Percentiles rank a stretch among this genome's conserved stretches.
phyloP scores from a whole-genome alignment of 2,888 invertebrate genomes.

The Papilio elwesi region DNA sequence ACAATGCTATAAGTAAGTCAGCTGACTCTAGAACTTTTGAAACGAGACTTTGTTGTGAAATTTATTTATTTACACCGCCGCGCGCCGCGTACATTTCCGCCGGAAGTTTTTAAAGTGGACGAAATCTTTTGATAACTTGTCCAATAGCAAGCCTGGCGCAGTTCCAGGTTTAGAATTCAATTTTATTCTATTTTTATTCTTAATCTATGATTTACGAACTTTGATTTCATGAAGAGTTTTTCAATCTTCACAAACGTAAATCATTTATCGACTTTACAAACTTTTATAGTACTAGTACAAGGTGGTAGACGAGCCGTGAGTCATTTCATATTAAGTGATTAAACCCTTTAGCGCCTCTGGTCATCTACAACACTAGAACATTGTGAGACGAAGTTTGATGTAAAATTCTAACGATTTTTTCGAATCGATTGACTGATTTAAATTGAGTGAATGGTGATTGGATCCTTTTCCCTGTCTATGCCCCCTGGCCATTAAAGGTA shows the following conservation, averaged over 20 bases:
- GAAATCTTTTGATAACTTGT: constrained; percentile 16
- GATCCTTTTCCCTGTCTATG: no score
- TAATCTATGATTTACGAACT: constrained; percentile 7
- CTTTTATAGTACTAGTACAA: no score
- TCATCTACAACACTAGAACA: no score
- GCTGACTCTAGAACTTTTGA: not conserved
- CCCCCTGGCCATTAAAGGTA: no score
- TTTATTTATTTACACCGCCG: constrained; percentile 15
- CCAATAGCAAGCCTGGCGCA: constrained; percentile 6
- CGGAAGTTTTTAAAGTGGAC: constrained; percentile 22
- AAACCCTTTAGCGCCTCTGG: no score
- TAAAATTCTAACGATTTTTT: no score
- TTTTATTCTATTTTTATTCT: constrained; percentile 19
- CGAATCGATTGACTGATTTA: no score
- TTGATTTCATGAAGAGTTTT: constrained; percentile 18
- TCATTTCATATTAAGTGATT: no score
- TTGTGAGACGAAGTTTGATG: no score
- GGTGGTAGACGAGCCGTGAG: no score
- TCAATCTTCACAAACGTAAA: constrained; percentile 7
- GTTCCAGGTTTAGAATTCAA: constrained; percentile 1
- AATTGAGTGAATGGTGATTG: no score
- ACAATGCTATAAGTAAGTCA: constrained; percentile 1
- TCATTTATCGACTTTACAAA: not conserved
- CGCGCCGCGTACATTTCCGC: constrained; percentile 11
- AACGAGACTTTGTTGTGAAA: constrained; percentile 14